phyloP scores from a whole-genome alignment of 2,888 invertebrate species.

The Acanthosepion esculentum region DNA sequence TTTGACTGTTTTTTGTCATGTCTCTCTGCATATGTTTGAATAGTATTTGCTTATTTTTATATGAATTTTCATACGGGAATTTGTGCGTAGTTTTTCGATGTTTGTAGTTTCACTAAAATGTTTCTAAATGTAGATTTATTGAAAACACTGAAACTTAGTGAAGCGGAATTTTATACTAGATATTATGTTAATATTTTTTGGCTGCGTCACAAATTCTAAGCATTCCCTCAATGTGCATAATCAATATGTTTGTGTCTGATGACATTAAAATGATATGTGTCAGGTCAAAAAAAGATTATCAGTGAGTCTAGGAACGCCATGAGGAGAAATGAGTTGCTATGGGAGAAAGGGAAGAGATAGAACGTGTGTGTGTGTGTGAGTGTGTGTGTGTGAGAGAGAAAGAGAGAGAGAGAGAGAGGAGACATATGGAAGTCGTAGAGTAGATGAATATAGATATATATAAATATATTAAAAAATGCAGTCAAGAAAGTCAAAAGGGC shows the following conservation, averaged over 20 bases:
- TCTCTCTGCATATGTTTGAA: no score
- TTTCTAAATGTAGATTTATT: neutral
- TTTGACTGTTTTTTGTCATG: no score
- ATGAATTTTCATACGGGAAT: neutral
- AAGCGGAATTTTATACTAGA: neutral
- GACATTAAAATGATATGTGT: neutral
- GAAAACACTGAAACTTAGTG: neutral
- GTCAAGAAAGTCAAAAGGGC: no score
- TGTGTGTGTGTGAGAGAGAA: no score
- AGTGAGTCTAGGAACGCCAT: neutral
- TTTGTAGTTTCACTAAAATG: neutral
- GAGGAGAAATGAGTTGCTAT: neutral
- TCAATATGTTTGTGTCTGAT: neutral
- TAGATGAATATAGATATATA: no score
- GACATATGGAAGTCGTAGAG: no score
- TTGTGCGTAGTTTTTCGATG: neutral
- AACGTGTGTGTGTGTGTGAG: no score
- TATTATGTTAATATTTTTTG: neutral
- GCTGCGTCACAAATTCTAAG: neutral
- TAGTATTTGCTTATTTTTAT: no score
- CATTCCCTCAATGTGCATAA: neutral
- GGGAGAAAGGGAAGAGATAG: no score
- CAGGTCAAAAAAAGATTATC: neutral
- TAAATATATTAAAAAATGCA: no score
- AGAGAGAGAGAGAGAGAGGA: no score